These are phyloP conservation scores for Cyclopterus lumpus DNA, from an alignment of 2,797 vertebrate genomes.

Conservation along the genomic window DNA sequence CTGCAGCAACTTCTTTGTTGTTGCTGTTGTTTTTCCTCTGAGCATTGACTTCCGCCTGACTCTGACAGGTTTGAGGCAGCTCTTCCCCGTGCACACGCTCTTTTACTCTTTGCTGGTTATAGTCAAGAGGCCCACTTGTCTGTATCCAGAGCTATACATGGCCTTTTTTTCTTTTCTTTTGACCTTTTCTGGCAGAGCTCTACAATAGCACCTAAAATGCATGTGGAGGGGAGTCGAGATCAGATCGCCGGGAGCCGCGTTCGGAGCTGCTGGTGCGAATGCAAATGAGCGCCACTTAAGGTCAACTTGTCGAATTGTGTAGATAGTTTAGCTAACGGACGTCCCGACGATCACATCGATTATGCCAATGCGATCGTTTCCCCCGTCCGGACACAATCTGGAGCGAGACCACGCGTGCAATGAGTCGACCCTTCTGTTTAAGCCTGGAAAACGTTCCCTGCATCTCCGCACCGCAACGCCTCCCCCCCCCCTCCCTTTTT, in stretches of 20 bases:
- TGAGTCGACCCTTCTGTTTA: background rate
- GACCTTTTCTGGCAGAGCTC: background rate
- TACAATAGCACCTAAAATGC: background rate
- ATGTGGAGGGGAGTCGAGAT: background rate
- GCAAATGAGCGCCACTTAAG: conserved; percentile 25
- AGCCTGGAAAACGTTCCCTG: background rate
- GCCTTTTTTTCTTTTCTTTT: background rate
- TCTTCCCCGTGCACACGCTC: background rate
- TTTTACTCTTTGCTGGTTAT: conserved; percentile 12
- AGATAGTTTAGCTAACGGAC: background rate
- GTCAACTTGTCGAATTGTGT: conserved; percentile 13
- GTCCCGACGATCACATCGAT: background rate
- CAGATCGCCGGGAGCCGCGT: conserved; percentile 12
- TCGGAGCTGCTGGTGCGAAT: conserved; percentile 7
- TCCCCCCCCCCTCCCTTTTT: background rate
- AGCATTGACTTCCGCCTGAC: background rate
- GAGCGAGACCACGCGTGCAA: background rate
- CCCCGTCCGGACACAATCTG: too few relatives aligned
- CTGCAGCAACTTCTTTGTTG: background rate
- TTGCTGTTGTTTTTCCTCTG: background rate
- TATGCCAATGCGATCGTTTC: background rate
- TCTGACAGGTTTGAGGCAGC: background rate
- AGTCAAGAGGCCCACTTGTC: background rate
- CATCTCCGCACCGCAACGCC: too few relatives aligned
- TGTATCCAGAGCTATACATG: conserved; percentile 4